Evolutionary conservation across 2,888 invertebrate species (phyloP).

Genomic region (Nineta flava): DNA sequence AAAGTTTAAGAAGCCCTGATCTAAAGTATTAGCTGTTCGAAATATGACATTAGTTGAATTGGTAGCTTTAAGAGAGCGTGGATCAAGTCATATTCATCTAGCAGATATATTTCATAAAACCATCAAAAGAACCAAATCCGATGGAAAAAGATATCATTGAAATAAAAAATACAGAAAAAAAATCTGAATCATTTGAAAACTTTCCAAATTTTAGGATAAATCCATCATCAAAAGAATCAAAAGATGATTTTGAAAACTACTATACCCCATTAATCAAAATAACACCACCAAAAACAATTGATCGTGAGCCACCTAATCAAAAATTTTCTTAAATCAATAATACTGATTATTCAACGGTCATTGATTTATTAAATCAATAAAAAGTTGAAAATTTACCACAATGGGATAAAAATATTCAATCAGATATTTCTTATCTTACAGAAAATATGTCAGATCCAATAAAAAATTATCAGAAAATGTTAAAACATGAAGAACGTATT

Average conservation of each 20-base stretch:
- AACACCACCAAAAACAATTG: background rate
- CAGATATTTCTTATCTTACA: conserved; percentile 1
- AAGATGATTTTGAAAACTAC: background rate
- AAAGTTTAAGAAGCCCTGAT: no score
- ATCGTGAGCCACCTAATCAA: background rate
- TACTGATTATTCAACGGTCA: background rate
- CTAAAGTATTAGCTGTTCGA: conserved; percentile 51
- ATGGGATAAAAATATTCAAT: background rate
- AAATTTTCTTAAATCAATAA: background rate
- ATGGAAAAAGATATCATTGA: conserved; percentile 10
- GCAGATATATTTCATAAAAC: conserved; percentile 57
- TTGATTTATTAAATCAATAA: background rate
- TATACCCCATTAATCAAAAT: background rate
- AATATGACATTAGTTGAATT: conserved; percentile 70
- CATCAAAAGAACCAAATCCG: conserved; percentile 40
- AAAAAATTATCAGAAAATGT: no score
- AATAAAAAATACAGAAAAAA: background rate
- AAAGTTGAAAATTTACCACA: background rate
- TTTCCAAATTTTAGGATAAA: background rate
- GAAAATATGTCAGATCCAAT: background rate
- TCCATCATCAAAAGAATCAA: no score
- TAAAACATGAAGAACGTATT: conserved; percentile 17
- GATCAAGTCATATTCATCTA: conserved; percentile 62
- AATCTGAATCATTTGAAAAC: background rate
- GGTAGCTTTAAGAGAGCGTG: conserved; percentile 60